Conservation (phyloP, 2,113 vertebrate genomes). For the Ardeotis arabs region DNA sequence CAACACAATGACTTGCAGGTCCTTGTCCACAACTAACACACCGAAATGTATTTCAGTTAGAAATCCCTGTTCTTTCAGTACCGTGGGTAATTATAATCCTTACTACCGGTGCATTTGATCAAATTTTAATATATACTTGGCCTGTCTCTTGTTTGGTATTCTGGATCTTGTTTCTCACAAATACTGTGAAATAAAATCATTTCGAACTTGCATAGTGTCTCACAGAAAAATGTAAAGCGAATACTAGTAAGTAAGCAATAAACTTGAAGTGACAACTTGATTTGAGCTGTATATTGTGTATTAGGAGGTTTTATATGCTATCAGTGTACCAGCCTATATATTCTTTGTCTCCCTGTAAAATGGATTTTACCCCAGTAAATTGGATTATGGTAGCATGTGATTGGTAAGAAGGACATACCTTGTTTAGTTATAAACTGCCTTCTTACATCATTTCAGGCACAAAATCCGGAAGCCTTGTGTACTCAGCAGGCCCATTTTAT, state of each 20-base stretch:
- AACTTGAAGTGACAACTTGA: neutral
- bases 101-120: neutral
- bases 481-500: neutral
- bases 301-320: conserved; percentile 10
- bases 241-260: conserved; percentile 26
- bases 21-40: neutral
- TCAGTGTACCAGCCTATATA: neutral
- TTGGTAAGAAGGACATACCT: conserved; percentile 8
- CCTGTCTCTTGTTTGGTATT: neutral
- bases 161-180: neutral
- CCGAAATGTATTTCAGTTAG: neutral
- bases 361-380: neutral
- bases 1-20: neutral
- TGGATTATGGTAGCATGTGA: conserved; percentile 9
- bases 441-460: conserved; percentile 26
- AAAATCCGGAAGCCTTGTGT: neutral
- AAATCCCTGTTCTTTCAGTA: neutral
- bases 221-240: neutral
- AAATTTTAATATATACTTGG: neutral
- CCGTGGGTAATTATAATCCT: neutral
- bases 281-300: neutral
- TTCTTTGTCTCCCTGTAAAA: conserved; percentile 6
- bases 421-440: conserved; percentile 15
- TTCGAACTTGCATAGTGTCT: conserved; percentile 3
- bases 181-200: neutral